Conservation (phyloP, 2,888 invertebrate species). For the Halictus quadricinctus region DNA sequence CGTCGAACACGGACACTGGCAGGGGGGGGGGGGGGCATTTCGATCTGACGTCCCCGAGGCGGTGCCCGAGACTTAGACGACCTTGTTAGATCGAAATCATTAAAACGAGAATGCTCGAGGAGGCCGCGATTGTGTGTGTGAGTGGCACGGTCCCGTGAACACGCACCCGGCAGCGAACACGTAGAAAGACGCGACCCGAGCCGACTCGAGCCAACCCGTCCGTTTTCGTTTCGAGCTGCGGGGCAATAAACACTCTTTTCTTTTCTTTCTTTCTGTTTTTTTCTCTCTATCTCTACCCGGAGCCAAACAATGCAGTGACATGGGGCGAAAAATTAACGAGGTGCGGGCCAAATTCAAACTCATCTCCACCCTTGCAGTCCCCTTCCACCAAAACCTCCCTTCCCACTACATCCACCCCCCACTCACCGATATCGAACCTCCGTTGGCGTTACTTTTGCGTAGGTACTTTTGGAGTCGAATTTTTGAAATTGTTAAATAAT, state of each 20-base stretch:
- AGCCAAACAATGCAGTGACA: slow-evolving; percentile 73
- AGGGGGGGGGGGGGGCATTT: not conserved
- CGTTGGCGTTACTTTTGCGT: not conserved
- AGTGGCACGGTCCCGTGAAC: slow-evolving; percentile 36
- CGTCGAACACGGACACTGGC: slow-evolving; percentile 37
- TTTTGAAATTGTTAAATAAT: no score
- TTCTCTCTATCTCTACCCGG: not conserved
- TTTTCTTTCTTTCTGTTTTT: no score
- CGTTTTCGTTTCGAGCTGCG: slow-evolving; percentile 67
- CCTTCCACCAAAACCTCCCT: not conserved
- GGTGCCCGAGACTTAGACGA: slow-evolving; percentile 49
- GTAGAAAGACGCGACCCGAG: slow-evolving; percentile 13
- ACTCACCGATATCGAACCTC: not conserved
- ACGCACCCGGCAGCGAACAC: slow-evolving; percentile 25
- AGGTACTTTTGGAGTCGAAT: not conserved
- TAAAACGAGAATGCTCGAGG: slow-evolving; percentile 68
- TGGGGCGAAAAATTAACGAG: slow-evolving; percentile 76
- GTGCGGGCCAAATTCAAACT: slow-evolving; percentile 68
- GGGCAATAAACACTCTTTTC: slow-evolving; percentile 68
- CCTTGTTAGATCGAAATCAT: slow-evolving; percentile 72
- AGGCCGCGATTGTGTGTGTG: slow-evolving; percentile 43
- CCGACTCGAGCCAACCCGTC: slow-evolving; percentile 32
- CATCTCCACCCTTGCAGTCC: slow-evolving; percentile 39
- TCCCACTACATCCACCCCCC: fast-evolving
- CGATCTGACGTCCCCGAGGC: slow-evolving; percentile 17